Evolutionary conservation across 2,888 invertebrate species (phyloP).

Genomic region (Drosophila antonietae): DNA sequence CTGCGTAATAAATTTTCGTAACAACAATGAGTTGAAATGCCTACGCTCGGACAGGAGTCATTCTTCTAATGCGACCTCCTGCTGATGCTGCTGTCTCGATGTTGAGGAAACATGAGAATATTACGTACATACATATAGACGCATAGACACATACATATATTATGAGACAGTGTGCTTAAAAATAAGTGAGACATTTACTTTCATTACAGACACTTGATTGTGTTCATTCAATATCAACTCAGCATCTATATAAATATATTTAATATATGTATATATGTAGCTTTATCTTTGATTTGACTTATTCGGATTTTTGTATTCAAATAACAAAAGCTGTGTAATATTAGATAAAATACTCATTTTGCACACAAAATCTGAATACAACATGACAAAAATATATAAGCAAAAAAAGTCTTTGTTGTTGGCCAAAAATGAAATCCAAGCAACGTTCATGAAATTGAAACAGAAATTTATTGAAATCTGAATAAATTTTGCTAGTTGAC

Average conservation of each 20-base stretch:
- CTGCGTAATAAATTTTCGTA: slow-evolving; percentile 67
- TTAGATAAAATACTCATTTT: not conserved
- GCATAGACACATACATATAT: slow-evolving; percentile 11
- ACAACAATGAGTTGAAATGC: slow-evolving; percentile 36
- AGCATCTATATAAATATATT: slow-evolving; percentile 36
- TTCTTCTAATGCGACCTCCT: slow-evolving; percentile 17
- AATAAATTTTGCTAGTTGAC: not conserved
- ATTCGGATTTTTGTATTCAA: slow-evolving; percentile 7
- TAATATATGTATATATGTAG: slow-evolving; percentile 29
- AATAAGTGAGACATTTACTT: slow-evolving; percentile 76
- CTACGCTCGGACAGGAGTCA: slow-evolving; percentile 27
- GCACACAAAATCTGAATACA: not conserved
- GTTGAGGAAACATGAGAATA: slow-evolving; percentile 38
- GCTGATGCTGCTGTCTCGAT: slow-evolving; percentile 25
- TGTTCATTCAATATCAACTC: slow-evolving; percentile 63
- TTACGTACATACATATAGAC: not conserved
- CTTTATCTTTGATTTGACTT: slow-evolving; percentile 38
- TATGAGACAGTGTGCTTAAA: slow-evolving; percentile 38
- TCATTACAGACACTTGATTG: slow-evolving; percentile 77
- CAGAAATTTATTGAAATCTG: not conserved
- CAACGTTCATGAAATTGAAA: no score
- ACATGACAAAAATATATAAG: not conserved
- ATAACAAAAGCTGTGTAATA: slow-evolving; percentile 5
- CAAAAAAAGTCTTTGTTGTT: not conserved
- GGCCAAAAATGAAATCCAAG: not conserved